Conservation (phyloP, 1,140 invertebrate genomes). For the Tetraneura akinire region DNA sequence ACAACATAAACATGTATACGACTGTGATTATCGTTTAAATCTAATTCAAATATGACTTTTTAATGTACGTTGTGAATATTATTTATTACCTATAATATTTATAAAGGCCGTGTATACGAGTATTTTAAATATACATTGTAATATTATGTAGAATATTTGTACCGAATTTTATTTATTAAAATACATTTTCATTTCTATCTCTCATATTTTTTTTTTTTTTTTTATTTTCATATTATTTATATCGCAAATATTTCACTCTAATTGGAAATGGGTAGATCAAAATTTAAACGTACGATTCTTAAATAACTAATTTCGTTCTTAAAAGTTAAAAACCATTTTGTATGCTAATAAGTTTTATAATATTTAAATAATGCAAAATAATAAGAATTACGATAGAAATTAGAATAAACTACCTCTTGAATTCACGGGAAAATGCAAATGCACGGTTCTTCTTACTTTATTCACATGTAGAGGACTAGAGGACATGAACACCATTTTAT, state of each 20-base stretch:
- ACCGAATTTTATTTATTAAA: no score
- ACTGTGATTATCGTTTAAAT: no score
- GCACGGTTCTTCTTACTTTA: background rate
- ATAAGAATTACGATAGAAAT: conserved; percentile 1
- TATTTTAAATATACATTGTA: no score
- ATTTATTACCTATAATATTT: no score
- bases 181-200: no score
- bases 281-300: conserved; percentile 15
- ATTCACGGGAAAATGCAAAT: background rate
- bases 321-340: conserved; percentile 35
- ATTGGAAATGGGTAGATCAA: background rate
- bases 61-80: no score
- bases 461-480: background rate
- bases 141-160: no score
- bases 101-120: no score
- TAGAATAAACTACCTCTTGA: background rate
- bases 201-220: no score
- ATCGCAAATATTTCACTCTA: conserved; percentile 7
- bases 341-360: conserved; percentile 32
- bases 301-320: conserved; percentile 16
- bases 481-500: background rate
- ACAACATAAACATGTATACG: no score
- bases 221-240: no score
- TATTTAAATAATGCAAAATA: background rate
- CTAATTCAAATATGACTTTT: no score